Percentiles rank a stretch among this genome's conserved stretches.
Evolutionary conservation across 2,113 vertebrate genomes (phyloP).

Genomic region (Aegotheles bennettii): DNA sequence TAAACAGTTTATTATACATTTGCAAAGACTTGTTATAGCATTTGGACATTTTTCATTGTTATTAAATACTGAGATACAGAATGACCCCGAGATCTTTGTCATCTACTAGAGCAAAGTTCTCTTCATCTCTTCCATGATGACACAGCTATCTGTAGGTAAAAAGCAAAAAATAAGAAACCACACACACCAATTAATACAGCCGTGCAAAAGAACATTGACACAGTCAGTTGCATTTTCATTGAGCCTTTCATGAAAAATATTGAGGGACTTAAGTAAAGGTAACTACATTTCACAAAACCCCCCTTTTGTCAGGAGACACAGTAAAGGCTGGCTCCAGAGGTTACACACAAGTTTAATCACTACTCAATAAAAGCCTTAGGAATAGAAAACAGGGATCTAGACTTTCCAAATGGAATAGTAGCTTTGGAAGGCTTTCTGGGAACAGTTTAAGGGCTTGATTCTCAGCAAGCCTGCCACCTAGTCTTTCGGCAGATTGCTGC

Average conservation of each 20-base stretch:
- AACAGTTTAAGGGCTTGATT: neutral
- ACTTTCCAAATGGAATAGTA: neutral
- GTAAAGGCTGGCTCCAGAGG: neutral
- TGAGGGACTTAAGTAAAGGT: neutral
- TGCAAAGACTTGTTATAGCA: slow-evolving; percentile 58
- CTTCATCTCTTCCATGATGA: slow-evolving; percentile 56
- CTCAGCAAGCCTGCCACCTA: neutral
- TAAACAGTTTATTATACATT: slow-evolving; percentile 64
- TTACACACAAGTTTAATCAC: neutral
- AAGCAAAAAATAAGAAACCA: neutral
- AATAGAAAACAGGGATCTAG: neutral
- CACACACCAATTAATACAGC: neutral
- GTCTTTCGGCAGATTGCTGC: neutral
- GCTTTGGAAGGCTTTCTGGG: neutral
- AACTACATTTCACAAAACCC: neutral
- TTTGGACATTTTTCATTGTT: slow-evolving; percentile 60
- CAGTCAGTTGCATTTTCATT: neutral
- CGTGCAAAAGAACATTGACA: neutral
- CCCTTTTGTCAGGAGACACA: neutral
- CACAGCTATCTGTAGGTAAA: slow-evolving; percentile 53
- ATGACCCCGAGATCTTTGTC: slow-evolving; percentile 34
- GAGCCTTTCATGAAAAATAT: neutral
- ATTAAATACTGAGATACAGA: slow-evolving; percentile 46
- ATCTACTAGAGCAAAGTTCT: slow-evolving; percentile 65
- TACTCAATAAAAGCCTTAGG: neutral